Conservation (phyloP, 2,888 invertebrate genomes). For the Apamea epomidion region DNA sequence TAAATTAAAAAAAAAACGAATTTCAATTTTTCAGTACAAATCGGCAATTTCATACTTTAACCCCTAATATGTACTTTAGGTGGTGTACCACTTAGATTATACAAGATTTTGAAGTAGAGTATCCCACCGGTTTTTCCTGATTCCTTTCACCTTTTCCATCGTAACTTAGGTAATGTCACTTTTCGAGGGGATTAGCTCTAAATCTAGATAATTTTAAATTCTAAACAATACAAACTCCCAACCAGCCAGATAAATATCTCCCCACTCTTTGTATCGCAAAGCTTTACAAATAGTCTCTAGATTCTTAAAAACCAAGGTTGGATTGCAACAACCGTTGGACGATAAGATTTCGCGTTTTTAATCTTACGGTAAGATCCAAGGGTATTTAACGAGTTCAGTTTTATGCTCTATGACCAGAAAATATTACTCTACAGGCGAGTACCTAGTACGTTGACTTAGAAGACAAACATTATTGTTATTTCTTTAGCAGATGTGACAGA, state of each 20-base stretch:
- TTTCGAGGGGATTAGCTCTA: neutral
- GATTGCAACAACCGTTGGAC: slow-evolving; percentile 68
- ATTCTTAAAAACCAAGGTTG: slow-evolving; percentile 71
- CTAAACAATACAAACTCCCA: slow-evolving; percentile 9
- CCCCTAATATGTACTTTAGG: too few relatives aligned
- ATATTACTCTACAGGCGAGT: neutral
- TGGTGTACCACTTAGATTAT: too few relatives aligned
- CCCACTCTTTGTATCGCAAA: slow-evolving; percentile 30
- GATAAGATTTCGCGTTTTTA: slow-evolving; percentile 74
- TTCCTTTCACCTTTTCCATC: neutral
- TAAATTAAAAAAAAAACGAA: too few relatives aligned
- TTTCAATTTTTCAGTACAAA: too few relatives aligned
- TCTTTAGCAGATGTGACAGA: neutral
- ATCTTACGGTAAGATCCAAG: slow-evolving; percentile 77
- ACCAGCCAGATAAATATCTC: slow-evolving; percentile 32
- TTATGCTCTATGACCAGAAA: slow-evolving; percentile 28
- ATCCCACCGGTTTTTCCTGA: too few relatives aligned
- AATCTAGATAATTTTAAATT: neutral
- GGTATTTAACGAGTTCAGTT: slow-evolving; percentile 67
- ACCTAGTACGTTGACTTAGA: neutral
- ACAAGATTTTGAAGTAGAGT: too few relatives aligned
- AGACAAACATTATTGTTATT: slow-evolving; percentile 4
- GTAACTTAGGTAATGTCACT: neutral
- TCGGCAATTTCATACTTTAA: too few relatives aligned
- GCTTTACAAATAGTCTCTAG: slow-evolving; percentile 46